Evolutionary conservation across 2,888 invertebrate genomes (phyloP).

Genomic region (Dynastes tityus): DNA sequence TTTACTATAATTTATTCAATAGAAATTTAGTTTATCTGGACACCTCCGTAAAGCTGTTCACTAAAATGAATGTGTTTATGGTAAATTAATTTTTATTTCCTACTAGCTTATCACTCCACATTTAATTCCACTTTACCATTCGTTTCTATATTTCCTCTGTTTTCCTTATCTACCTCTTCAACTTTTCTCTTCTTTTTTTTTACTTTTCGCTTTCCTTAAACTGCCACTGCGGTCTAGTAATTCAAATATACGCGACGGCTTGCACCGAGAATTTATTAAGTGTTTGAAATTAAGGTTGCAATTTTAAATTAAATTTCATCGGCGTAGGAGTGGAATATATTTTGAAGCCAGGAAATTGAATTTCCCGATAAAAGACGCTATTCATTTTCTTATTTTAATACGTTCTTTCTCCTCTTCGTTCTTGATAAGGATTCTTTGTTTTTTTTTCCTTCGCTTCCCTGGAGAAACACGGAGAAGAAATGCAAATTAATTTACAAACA

Average conservation of each 20-base stretch:
- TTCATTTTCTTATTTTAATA: constrained; percentile 30
- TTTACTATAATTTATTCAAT: no score
- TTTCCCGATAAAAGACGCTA: constrained; percentile 24
- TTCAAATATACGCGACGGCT: neutral
- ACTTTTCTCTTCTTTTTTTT: neutral
- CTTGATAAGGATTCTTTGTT: constrained; percentile 9
- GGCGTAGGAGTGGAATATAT: constrained; percentile 3
- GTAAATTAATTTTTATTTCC: no score
- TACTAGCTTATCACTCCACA: no score
- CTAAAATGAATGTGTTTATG: no score
- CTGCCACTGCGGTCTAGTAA: neutral
- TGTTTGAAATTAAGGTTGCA: constrained; percentile 21
- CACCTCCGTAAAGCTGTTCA: no score
- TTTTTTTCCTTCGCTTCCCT: neutral
- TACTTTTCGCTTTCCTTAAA: neutral
- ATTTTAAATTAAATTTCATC: constrained; percentile 33
- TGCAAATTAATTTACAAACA: constrained; percentile 5
- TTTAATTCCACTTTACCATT: no score
- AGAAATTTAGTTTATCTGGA: no score
- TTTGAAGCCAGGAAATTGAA: constrained; percentile 38
- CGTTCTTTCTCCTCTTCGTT: neutral
- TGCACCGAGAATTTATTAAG: constrained; percentile 14
- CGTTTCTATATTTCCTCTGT: no score
- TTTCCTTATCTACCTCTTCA: no score
- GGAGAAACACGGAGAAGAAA: neutral